Evolutionary conservation across 2,113 vertebrate genomes (phyloP), one percentile per base, ranked within the genome.

Genomic region (Gymnobelideus leadbeateri): DNA sequence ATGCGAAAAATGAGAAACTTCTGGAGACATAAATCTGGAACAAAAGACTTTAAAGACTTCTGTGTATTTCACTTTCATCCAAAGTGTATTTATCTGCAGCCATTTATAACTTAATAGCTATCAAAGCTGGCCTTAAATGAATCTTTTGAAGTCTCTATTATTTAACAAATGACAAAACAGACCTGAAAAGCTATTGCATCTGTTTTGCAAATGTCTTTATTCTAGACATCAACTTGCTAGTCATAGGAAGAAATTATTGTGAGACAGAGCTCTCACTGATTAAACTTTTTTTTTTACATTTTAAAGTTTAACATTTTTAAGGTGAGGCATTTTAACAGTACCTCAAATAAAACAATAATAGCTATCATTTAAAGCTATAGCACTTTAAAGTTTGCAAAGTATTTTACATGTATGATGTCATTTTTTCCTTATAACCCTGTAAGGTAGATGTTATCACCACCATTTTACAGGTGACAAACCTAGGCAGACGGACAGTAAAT

Each of bases 141-240:
- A 47, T n/a, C 49, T 77, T 90, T 61, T 77, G 54, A 77, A 89
- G 23, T 92, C 90, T 52, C 47, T 95, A 93, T 94, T 84, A 90
- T n/a, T 57, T 93, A 96, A 7, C 28, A 94, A 92, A 19, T 8
- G 51, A 3, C 61, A 91, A 93, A 8, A 24, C 49, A 93, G 46
- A 92, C 55, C 24, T 55, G 23, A 0, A 25, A 51, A 43, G 31
- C 37, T 77, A 1, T 89, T 43, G 53, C n/a, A 53, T 9, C 54
- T 68, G 23, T 94, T 54, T 37, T 50, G 28, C 77, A 54, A 89
- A 92, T 77, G 68, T 84, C 68, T 84, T 84, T 21, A 50, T 90
- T 92, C 89, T 91, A 14, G 25, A 46, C n/a, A 43, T 43, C 68
- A 84, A 23, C n/a, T 84, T 84, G n/a, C n/a, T 84, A 16, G 68